Evolutionary conservation across 2,113 vertebrate species (phyloP).

Genomic region (Gnathonemus longibarbis): DNA sequence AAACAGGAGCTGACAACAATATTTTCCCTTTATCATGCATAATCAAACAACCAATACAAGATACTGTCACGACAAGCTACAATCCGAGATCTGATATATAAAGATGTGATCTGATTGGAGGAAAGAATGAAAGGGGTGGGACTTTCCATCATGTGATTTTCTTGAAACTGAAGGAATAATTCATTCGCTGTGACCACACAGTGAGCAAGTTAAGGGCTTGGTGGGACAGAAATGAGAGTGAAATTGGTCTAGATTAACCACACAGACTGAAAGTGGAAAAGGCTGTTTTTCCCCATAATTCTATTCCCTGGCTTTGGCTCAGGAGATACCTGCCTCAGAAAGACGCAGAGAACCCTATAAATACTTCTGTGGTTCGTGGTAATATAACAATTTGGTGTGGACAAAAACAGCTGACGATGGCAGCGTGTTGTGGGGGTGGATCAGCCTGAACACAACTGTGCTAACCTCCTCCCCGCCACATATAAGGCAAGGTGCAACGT

Average conservation of each 20-base stretch:
- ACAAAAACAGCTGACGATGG: background rate
- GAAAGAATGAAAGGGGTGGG: background rate
- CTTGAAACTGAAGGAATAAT: background rate
- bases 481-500: background rate
- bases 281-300: background rate
- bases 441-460: background rate
- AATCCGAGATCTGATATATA: background rate
- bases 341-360: background rate
- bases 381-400: background rate
- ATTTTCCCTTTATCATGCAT: background rate
- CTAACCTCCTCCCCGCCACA: background rate
- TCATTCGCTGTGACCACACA: background rate
- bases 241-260: background rate
- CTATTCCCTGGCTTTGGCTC: background rate
- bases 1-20: background rate
- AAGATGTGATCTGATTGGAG: slow-evolving; percentile 1
- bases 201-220: background rate
- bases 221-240: background rate
- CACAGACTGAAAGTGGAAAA: background rate
- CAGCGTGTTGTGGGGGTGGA: background rate
- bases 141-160: background rate
- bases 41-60: background rate
- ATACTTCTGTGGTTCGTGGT: background rate
- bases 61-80: background rate
- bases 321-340: background rate